These are phyloP conservation scores for Neotoma lepida DNA, from an alignment of 2,113 vertebrate genomes.

Conservation along the genomic window DNA sequence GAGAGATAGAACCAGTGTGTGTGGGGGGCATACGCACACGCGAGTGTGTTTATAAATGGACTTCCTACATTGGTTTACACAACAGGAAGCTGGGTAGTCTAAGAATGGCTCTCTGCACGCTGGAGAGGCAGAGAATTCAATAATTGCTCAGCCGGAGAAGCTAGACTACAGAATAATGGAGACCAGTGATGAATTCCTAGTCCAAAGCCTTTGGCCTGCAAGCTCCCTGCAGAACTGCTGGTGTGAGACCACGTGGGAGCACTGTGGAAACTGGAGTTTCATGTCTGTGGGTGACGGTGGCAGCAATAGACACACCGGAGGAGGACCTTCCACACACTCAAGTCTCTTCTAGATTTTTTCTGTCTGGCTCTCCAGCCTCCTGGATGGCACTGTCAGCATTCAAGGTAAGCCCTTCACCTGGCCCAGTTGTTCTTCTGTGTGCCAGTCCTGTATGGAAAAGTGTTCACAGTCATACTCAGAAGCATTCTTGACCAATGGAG, in stretches of 20 bases:
- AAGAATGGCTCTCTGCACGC: background rate
- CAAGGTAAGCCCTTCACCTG: background rate
- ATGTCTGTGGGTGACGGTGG: background rate
- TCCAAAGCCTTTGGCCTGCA: background rate
- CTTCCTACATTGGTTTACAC: background rate
- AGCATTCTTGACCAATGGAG: background rate
- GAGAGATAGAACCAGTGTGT: background rate
- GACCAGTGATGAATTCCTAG: background rate
- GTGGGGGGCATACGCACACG: too few relatives aligned
- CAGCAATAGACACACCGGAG: background rate
- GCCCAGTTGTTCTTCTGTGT: rapidly evolving
- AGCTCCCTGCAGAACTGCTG: background rate
- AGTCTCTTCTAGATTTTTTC: background rate
- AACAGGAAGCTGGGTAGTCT: background rate
- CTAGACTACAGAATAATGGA: too few relatives aligned
- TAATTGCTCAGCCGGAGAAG: background rate
- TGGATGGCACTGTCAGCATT: background rate
- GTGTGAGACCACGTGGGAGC: background rate
- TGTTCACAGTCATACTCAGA: background rate
- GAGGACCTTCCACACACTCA: background rate
- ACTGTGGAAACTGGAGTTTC: background rate
- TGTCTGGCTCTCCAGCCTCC: background rate
- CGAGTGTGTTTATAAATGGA: background rate
- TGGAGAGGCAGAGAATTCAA: background rate
- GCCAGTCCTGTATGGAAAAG: background rate